Evolutionary conservation across 2,113 vertebrate genomes (phyloP).

Genomic region (Nyctibius bracteatus): DNA sequence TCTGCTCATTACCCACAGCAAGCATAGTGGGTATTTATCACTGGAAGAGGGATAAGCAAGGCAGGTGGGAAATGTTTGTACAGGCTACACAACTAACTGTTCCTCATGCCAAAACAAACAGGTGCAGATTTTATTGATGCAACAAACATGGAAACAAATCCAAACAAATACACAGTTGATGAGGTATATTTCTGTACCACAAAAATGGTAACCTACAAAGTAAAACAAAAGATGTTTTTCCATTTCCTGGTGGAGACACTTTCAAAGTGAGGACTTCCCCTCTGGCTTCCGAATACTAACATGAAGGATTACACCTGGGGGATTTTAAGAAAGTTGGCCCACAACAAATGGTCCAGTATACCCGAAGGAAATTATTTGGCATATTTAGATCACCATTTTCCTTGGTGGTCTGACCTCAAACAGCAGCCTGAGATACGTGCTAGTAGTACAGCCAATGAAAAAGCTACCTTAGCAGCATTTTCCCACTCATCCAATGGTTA

Average conservation of each 20-base stretch:
- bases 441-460: not conserved
- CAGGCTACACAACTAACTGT: constrained; percentile 33
- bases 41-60: constrained; percentile 39
- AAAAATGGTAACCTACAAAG: constrained; percentile 20
- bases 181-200: not conserved
- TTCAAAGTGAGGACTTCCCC: not conserved
- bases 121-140: constrained; percentile 69
- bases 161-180: constrained; percentile 44
- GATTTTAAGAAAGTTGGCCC: not conserved
- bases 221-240: constrained; percentile 9
- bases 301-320: not conserved
- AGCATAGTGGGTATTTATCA: not conserved
- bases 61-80: constrained; percentile 64
- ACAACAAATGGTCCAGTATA: not conserved
- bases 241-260: not conserved
- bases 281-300: not conserved
- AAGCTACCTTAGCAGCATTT: not conserved
- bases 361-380: not conserved
- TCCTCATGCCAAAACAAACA: constrained; percentile 72
- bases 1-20: constrained; percentile 35
- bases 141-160: constrained; percentile 58
- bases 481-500: not conserved
- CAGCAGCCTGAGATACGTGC: not conserved
- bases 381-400: not conserved
- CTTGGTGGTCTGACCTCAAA: not conserved